Evolutionary conservation across 2,113 vertebrate genomes (phyloP).

Genomic region (Scatophagus argus): DNA sequence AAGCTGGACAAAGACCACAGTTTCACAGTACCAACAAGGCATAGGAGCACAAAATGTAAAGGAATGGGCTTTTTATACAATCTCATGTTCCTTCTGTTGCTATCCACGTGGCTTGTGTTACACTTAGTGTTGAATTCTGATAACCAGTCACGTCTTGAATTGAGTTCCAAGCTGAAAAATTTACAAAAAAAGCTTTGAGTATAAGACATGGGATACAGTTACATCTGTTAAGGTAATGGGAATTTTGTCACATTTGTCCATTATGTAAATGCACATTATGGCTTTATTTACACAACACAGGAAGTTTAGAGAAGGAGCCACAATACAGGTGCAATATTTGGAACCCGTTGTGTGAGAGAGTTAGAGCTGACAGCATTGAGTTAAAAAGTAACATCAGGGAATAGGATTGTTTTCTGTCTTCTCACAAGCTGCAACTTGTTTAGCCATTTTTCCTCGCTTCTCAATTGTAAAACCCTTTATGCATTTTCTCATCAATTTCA

Average conservation of each 20-base stretch:
- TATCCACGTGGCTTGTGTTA: neutral
- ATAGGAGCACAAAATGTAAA: neutral
- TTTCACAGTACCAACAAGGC: neutral
- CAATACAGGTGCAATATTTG: neutral
- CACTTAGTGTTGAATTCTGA: neutral
- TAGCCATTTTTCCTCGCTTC: neutral
- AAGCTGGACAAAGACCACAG: neutral
- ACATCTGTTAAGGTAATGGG: neutral
- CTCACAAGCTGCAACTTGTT: neutral
- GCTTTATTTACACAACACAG: neutral
- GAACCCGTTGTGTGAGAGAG: neutral
- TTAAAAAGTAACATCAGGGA: neutral
- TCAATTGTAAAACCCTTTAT: neutral
- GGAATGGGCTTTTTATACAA: neutral
- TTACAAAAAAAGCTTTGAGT: no score
- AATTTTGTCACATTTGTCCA: neutral
- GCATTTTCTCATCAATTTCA: neutral
- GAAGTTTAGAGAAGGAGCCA: neutral
- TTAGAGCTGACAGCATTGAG: no score
- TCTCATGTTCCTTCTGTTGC: neutral
- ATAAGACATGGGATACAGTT: neutral
- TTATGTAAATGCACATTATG: neutral
- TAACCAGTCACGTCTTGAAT: neutral
- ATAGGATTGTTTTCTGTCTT: neutral
- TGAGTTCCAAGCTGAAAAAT: neutral